Evolutionary conservation across 1,140 invertebrate genomes (phyloP), one percentile per base, ranked within the genome.

Genomic region (Calephelis nemesis): DNA sequence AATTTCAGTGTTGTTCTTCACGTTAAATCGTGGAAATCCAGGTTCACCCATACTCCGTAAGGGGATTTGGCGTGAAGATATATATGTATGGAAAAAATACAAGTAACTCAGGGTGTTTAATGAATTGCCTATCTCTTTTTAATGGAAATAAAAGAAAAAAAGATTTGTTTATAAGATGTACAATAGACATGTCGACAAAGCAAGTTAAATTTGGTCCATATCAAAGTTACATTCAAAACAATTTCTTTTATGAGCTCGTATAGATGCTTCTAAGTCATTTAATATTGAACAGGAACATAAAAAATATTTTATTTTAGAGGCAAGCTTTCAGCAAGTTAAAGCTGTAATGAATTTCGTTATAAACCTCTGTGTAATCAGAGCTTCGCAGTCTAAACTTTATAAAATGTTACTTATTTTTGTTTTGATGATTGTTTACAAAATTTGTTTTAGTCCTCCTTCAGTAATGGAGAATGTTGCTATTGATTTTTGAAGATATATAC

Each of bases 191-290:
- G 30, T 30, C n/a, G n/a, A 58, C 30, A 39, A 39, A 13, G 54
- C 39, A 58, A 58, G 39, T 39, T 58, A 30, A 39, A 58, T 58
- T 58, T 58, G 54, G 39, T 58, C 19, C 54, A 58, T 12, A 39
- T 58, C 54, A 58, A 58, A 58, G 54, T 30, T 39, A n/a, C 54
- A 58, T 58, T 39, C 54, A 58, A 58, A 58, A 58, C 54, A 58
- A 58, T 58, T 58, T 58, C 10, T n/a, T 58, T 58, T 7, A 30
- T 30, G 11, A 11, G 39, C 54, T 30, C 54, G 13, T 12, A 39
- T 58, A 30, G 54, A 39, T 39, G 19, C 54, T 58, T n/a, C 10
- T 30, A 58, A 58, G 11, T 58, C n/a, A 58, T 39, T 58, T 58
- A 58, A 39, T 58, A 58, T 58, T 39, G 54, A 39, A 8, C 11